Evolutionary conservation across 2,797 vertebrate genomes (phyloP), one percentile per base, ranked within the genome.

Genomic region (Diplodus puntazzo): DNA sequence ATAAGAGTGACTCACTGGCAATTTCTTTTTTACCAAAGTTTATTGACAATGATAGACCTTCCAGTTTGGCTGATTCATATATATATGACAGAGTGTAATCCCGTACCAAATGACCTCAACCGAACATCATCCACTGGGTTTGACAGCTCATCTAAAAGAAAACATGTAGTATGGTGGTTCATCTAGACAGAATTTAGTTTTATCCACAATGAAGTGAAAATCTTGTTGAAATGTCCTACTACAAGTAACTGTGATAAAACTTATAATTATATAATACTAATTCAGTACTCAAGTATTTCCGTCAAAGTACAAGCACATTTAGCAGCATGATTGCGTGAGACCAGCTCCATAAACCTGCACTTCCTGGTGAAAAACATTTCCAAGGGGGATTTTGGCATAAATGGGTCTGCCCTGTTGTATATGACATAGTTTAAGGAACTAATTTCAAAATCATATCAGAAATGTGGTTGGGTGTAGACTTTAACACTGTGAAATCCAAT

Each of bases 211-310:
- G 8, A 2, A 9, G 49, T 10, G 18, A 30, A 50, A 63, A 52
- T 3, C 13, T 20, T 9, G 5, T 16, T 21, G n/a, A 45, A 76
- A 27, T 16, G 3, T 45, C 48, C 4, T 11, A 9, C 30, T 21
- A 21, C 62, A 57, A 67, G 13, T 11, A 46, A 50, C 14, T 34
- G 11, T 18, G 23, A n/a, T 11, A 48, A 39, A 20, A 58, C 30
- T 70, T 60, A 53, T 0, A 18, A 45, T n/a, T 1, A 62, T 45
- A 57, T 64, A 74, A 80, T 7, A 79, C 34, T 58, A n/a, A 45
- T 52, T 59, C 23, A 73, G 30, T 23, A 14, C 20, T 70, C 27
- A 49, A 69, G 53, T 69, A n/a, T 64, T 60, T 69, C 1, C 14
- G 59, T 64, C 23, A 43, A 74, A 54, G 52, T 49, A 30, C 9